Base-by-base conservation (phyloP, 2,113 vertebrate species). In the Pholis gunnellus region DNA sequence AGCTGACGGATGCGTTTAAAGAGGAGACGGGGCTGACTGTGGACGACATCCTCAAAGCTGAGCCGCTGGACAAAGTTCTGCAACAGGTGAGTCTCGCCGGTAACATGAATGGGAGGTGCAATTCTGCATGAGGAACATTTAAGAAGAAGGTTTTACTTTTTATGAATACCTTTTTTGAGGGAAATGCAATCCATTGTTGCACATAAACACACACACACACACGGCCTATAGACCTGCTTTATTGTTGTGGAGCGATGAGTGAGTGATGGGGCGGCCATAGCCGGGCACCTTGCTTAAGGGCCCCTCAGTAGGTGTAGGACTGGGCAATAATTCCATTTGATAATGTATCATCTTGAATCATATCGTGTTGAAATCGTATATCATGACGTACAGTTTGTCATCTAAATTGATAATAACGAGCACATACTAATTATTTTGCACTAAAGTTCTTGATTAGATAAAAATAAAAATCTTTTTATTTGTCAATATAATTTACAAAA, bases 41-140 rank as follows among this genome's bases (percentile, higher is more conserved):
- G 34, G 97, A 98, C 34, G 97, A 97, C 61, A 1, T 99, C 80
- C 64, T 93, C 82, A 95, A 96, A 85, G 98, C 97, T 3, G 97
- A 98, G 72, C 96, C 97, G 0, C 94, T 99, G 94, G 98, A 99
- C 85, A 95, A 95, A 73, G 96, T 96, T 77, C 93, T 99, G 79
- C 97, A 97, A 29, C 97, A 99, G 97, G 98, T 99, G 95, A 97
- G 95, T 65, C 57, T n/a, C 10, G 6, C n/a, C 0, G 20, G 22
- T 63, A 5, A 18, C 40, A 2, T 11, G 36, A 1, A 25, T 15
- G 1, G 6, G 1, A 27, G 25, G 25, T 68, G 1, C 15, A 3
- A 52, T 5, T 40, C 15, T 6, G 2, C 34, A 27, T 71, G 6
- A 38, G 18, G 31, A 36, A 22, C 22, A 63, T 66, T 17, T 17